Base-by-base conservation (phyloP, 2,888 invertebrate genomes). In the Spisula solida region DNA sequence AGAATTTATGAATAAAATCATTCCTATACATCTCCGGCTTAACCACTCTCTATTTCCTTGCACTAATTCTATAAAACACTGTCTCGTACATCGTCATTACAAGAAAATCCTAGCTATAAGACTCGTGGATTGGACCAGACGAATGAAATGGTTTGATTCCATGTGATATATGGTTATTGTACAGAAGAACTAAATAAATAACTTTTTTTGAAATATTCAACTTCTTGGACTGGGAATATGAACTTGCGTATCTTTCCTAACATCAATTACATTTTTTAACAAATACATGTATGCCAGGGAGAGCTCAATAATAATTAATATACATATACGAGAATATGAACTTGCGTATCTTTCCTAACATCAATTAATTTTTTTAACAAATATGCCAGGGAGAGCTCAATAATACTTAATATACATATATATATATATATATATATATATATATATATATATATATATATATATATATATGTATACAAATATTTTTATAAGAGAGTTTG, bases 1-100 rank as follows among this genome's bases (percentile, higher is more conserved):
- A 25, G 6, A 25, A 66, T 66, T 66, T 66, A 66, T 66, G n/a
- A 66, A 66, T 66, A 66, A 66, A 66, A 66, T 66, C 60, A 66
- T 25, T 25, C 10, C 25, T 2, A 25, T 66, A 66, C n/a, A 66
- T 66, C n/a, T 66, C 25, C 25, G 60, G 25, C 60, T 66, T 25
- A 25, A 66, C 20, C 6, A 12, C 10, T 8, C 12, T 25, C 25
- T n/a, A 66, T 66, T 66, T 66, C 25, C 60, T 25, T 25, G n/a
- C 60, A 10, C 25, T 66, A 25, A 66, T 66, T 66, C 60, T 25
- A 66, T 66, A 66, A 66, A n/a, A 66, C 8, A 25, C 25, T 25
- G 60, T 66, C 60, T 25, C n/a, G 25, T 66, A 66, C n/a, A 66
- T 66, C 6, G 60, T 66, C n/a, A 66, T 66, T 25, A 66, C 25